These are phyloP conservation scores for Macroramphosus scolopax DNA, from an alignment of 2,797 vertebrate genomes.

Conservation along the genomic window DNA sequence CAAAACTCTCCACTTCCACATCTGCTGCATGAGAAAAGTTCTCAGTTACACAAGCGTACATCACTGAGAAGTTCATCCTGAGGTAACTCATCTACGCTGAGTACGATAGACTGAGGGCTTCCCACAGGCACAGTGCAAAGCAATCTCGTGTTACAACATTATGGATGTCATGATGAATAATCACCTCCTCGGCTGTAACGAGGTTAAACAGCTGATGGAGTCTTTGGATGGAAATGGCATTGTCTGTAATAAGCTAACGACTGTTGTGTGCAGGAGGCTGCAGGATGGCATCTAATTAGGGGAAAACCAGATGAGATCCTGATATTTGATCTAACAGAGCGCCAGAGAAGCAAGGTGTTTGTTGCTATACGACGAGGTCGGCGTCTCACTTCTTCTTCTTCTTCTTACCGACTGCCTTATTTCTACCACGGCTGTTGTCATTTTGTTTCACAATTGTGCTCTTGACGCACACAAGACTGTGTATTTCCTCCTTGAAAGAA, in stretches of 20 bases:
- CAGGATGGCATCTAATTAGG: conserved; percentile 20
- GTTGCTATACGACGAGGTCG: too few species aligned
- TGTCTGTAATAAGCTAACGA: conserved; percentile 40
- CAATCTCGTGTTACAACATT: conserved; percentile 28
- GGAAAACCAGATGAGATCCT: conserved; percentile 26
- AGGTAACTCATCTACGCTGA: too few species aligned
- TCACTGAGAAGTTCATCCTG: neutral
- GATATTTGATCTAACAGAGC: conserved; percentile 22
- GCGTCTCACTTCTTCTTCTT: too few species aligned
- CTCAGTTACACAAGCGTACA: conserved; percentile 10
- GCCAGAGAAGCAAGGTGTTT: conserved; percentile 10
- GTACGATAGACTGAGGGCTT: neutral
- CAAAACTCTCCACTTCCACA: too few species aligned
- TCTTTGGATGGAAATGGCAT: conserved; percentile 26
- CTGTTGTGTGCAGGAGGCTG: conserved; percentile 7
- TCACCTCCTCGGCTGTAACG: conserved; percentile 37
- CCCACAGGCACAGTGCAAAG: conserved; percentile 5
- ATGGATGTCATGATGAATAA: conserved; percentile 46
- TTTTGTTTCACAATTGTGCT: too few species aligned
- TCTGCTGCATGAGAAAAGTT: too few species aligned
- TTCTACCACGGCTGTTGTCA: too few species aligned
- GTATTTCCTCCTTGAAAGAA: too few species aligned
- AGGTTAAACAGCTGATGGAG: conserved; percentile 38
- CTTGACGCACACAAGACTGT: too few species aligned
- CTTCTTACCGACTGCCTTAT: too few species aligned